phyloP scores from a whole-genome alignment of 2,113 vertebrate species.

The Albula glossodonta region DNA sequence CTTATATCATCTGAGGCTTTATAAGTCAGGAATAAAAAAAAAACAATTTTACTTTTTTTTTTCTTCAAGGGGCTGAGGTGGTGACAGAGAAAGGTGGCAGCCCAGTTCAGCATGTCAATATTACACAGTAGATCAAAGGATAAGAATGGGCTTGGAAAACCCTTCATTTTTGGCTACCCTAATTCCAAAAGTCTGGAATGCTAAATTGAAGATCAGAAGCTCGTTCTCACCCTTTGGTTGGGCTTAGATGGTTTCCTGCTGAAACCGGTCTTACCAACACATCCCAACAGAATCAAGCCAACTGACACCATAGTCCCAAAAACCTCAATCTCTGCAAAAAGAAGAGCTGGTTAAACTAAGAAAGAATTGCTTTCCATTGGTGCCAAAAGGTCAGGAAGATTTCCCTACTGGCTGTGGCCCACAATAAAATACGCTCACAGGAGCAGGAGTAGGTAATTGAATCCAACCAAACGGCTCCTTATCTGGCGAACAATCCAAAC shows the following conservation, averaged over 20 bases:
- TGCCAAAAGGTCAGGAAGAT: constrained; percentile 28
- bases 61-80: neutral
- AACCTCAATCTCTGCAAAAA: constrained; percentile 49
- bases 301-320: constrained; percentile 50
- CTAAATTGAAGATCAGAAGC: constrained; percentile 53
- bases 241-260: constrained; percentile 58
- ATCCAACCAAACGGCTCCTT: constrained; percentile 49
- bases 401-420: neutral
- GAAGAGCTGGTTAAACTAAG: constrained; percentile 25
- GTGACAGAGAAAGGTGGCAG: constrained; percentile 18
- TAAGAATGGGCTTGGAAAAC: constrained; percentile 28
- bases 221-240: constrained; percentile 52
- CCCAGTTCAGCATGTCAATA: constrained; percentile 28
- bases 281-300: constrained; percentile 46
- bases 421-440: neutral
- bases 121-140: constrained; percentile 37
- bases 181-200: constrained; percentile 60
- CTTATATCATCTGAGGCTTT: neutral
- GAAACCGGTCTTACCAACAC: constrained; percentile 48
- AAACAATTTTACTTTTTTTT: neutral
- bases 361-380: constrained; percentile 42
- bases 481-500: constrained; percentile 59
- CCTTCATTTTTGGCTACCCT: constrained; percentile 41
- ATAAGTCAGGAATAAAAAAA: neutral
- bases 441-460: constrained; percentile 28